These are phyloP conservation scores for Campopleginae sp. DNA, from an alignment of 2,888 invertebrate species.

Conservation along the genomic window DNA sequence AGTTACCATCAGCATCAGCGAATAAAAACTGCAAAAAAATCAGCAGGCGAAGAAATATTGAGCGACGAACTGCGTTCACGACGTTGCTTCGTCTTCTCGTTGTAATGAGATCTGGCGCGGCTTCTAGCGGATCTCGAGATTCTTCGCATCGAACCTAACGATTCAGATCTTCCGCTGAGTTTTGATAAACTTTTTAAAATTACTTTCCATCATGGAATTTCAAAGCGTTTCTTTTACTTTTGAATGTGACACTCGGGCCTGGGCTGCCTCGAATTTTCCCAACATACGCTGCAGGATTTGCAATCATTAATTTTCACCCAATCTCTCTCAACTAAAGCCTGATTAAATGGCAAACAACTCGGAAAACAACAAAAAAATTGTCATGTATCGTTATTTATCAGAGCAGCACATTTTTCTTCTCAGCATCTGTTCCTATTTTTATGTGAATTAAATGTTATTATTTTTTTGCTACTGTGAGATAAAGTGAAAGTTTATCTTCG, in stretches of 20 bases:
- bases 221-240: too few relatives aligned
- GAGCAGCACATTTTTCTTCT: background rate
- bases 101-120: conserved; percentile 60
- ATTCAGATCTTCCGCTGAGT: background rate
- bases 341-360: background rate
- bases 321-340: background rate
- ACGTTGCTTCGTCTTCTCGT: conserved; percentile 27
- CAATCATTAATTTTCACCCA: background rate
- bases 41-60: conserved; percentile 19
- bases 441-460: background rate
- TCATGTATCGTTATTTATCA: background rate
- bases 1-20: conserved; percentile 29
- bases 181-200: too few relatives aligned
- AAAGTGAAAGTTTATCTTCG: too few relatives aligned
- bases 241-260: too few relatives aligned
- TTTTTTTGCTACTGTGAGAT: too few relatives aligned
- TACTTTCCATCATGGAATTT: too few relatives aligned
- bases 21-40: background rate
- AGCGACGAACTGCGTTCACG: conserved; percentile 10
- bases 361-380: background rate
- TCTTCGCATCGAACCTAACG: background rate
- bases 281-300: background rate
- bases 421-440: background rate
- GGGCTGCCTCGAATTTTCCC: too few relatives aligned
- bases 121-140: conserved; percentile 27